Base-by-base conservation (phyloP, 2,888 invertebrate species). In the Bimastos eiseni region DNA sequence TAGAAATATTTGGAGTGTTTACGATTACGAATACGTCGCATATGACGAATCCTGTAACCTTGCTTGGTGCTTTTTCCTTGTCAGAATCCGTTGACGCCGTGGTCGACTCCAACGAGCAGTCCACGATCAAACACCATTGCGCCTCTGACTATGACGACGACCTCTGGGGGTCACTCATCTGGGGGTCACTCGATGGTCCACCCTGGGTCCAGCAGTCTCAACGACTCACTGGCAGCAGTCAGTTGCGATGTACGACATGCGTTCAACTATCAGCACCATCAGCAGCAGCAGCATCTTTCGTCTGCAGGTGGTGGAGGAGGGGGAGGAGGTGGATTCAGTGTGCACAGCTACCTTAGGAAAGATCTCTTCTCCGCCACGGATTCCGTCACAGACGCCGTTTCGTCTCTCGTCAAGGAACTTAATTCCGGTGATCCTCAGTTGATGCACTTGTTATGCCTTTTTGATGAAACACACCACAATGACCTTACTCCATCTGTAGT, bases 321-420 rank as follows among this genome's bases (percentile, higher is more conserved):
- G 17, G 86, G 36, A 34, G 37, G 36, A 36, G 86, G 86, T 8
- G 86, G 86, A 86, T 36, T 36, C 86, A 37, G 21, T 37, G 86
- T 86, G 19, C 86, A 36, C 11, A n/a, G 70, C 70, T 86, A 86
- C 24, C 86, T 86, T 1, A 86, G 86, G 86, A 86, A 97, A 94
- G 98, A 98, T 95, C 96, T 99, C 90, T 96, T 99, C 93, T 97
- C 97, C 94, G 98, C 99, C 89, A 99, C 99, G 88, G 99, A 99
- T 95, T 98, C 98, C 44, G 98, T 99, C 93, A 98, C 99, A 92
- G 98, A 98, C 95, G 99, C 99, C 92, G 99, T 99, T 98, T 98
- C 98, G 70, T 98, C 98, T 44, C 96, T 99, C 93, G 99, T 99
- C 93, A 96, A 98, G 95, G 99, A 99, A 96, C 96, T 99, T 90